Evolutionary conservation across 1,140 invertebrate genomes (phyloP).

Genomic region (Drosophila lacteicornis): DNA sequence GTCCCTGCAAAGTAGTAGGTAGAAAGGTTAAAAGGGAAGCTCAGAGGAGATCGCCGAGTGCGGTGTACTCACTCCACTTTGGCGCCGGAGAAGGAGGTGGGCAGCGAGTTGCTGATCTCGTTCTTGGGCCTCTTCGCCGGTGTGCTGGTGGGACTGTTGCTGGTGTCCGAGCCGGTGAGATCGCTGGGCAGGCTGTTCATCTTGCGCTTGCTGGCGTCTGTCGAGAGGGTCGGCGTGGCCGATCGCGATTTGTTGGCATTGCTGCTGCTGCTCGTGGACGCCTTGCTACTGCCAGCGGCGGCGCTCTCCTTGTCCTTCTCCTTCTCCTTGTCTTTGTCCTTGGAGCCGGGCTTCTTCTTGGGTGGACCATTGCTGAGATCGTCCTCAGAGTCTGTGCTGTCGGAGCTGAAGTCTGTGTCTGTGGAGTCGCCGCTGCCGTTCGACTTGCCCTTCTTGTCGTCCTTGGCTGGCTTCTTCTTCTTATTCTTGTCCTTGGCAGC

Average conservation of each 20-base stretch:
- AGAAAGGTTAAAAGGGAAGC: not conserved
- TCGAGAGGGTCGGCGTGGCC: conserved; percentile 87
- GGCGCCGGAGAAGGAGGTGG: conserved; percentile 76
- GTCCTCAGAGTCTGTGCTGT: conserved; percentile 90
- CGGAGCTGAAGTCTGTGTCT: conserved; percentile 90
- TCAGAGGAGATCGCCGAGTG: not conserved
- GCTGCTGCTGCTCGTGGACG: conserved; percentile 72
- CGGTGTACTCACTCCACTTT: conserved; percentile 76
- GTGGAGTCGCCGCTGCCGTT: conserved; percentile 85
- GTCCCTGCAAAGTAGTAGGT: conserved; percentile 87
- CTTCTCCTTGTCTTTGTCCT: conserved; percentile 68
- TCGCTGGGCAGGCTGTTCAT: conserved; percentile 86
- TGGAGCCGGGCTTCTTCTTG: conserved; percentile 80
- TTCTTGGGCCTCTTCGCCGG: conserved; percentile 88
- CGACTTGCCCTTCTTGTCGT: conserved; percentile 87
- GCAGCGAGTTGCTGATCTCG: conserved; percentile 85
- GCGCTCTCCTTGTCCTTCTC: conserved; percentile 74
- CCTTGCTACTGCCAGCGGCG: conserved; percentile 35
- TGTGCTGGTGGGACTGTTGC: conserved; percentile 83
- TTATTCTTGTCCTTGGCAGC: conserved; percentile 87
- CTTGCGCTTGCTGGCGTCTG: conserved; percentile 85
- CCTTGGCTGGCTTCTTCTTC: conserved; percentile 87
- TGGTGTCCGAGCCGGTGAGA: conserved; percentile 84
- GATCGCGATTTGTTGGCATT: conserved; percentile 87
- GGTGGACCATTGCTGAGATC: conserved; percentile 79